These are phyloP conservation scores for Tinea pellionella DNA, from an alignment of 2,888 invertebrate genomes.

Conservation along the genomic window DNA sequence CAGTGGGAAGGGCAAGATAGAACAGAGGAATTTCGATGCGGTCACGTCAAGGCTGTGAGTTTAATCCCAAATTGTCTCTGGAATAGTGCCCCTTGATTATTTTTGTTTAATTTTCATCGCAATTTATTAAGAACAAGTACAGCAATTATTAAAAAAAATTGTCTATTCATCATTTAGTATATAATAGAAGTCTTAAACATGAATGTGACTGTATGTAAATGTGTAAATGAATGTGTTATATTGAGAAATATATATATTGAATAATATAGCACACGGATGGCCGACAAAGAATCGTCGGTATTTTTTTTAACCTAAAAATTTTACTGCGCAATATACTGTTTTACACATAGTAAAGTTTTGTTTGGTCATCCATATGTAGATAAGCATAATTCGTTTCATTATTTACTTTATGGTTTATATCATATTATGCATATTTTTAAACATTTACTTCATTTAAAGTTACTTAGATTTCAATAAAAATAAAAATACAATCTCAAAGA, in stretches of 20 bases:
- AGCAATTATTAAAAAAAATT: too few relatives aligned
- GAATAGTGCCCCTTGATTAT: too few relatives aligned
- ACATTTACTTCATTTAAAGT: neutral
- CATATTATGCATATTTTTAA: conserved; percentile 5
- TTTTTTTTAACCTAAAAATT: conserved; percentile 10
- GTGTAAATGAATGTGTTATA: neutral
- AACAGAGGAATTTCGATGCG: too few relatives aligned
- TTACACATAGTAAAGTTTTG: conserved; percentile 5
- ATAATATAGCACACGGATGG: neutral
- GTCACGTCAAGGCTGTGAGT: too few relatives aligned
- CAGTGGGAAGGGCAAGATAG: too few relatives aligned
- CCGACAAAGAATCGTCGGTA: conserved; percentile 1
- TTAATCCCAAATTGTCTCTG: too few relatives aligned
- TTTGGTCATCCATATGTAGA: conserved; percentile 12
- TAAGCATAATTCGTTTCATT: conserved; percentile 7
- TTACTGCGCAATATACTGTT: conserved; percentile 12
- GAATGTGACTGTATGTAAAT: too few relatives aligned
- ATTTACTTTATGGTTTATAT: conserved; percentile 8
- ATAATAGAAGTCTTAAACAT: neutral
- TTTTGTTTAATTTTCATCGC: too few relatives aligned
- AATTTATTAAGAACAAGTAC: too few relatives aligned
- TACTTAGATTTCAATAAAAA: too few relatives aligned
- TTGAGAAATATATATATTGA: neutral
- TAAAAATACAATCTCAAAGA: too few relatives aligned
- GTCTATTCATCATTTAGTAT: too few relatives aligned